A percentile compares a stretch with the other conserved stretches of the same genome.
phyloP scores from a whole-genome alignment of 2,113 vertebrate genomes.

The Lichenostomus cassidix region DNA sequence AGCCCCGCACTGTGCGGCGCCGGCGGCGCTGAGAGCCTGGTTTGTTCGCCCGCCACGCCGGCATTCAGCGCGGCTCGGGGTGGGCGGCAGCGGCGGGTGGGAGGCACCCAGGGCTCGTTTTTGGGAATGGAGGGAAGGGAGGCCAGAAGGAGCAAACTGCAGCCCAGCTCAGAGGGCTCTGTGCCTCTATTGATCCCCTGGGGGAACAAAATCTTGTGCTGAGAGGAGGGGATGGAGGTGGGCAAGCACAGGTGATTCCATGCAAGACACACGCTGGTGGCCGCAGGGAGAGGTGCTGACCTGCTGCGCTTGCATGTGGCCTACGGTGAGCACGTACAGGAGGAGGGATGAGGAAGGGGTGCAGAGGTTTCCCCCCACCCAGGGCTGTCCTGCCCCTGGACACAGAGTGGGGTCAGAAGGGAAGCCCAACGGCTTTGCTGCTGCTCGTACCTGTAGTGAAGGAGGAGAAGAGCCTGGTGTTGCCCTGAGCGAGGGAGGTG shows the following conservation, averaged over 20 bases:
- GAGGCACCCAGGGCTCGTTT: accelerated
- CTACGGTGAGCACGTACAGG: accelerated
- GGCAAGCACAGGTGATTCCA: background rate
- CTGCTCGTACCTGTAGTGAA: conserved; percentile 74
- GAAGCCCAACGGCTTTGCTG: background rate
- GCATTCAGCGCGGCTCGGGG: background rate
- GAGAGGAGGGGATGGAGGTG: background rate
- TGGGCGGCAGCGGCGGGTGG: background rate
- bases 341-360: background rate
- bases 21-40: conserved; percentile 28
- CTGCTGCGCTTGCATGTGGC: background rate
- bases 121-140: background rate
- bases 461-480: conserved; percentile 79
- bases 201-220: accelerated
- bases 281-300: accelerated
- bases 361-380: background rate
- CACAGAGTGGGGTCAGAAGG: accelerated
- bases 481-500: conserved; percentile 78
- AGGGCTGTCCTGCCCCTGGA: background rate
- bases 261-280: background rate
- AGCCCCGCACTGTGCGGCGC: conserved; percentile 53
- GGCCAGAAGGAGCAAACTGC: background rate
- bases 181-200: accelerated
- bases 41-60: background rate
- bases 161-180: accelerated